phyloP scores from a whole-genome alignment of 2,113 vertebrate genomes.

The Trichomycterus rosablanca region DNA sequence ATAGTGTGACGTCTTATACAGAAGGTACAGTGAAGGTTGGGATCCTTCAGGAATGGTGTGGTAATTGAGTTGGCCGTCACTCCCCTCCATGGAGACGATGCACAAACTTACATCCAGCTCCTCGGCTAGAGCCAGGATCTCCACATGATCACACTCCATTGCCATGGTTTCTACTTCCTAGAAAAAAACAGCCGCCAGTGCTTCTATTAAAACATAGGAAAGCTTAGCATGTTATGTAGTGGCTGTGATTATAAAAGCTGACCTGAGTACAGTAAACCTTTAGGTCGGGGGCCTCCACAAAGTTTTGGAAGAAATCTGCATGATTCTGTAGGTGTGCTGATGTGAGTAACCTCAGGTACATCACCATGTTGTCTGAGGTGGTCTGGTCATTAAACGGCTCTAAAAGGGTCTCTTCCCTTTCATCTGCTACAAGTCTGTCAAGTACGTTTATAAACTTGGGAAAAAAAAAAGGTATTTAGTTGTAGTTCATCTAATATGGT shows the following conservation, averaged over 20 bases:
- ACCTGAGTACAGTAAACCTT: conserved; percentile 76
- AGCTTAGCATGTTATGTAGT: not conserved
- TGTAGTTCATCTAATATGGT: no score
- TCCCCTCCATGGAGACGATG: conserved; percentile 67
- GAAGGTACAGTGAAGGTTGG: conserved; percentile 60
- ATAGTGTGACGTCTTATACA: conserved; percentile 71
- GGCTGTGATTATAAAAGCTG: not conserved
- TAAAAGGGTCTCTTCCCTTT: conserved; percentile 59
- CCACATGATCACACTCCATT: conserved; percentile 71
- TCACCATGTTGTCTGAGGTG: conserved; percentile 69
- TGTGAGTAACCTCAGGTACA: conserved; percentile 75
- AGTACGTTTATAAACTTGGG: conserved; percentile 69
- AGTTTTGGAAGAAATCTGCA: conserved; percentile 72
- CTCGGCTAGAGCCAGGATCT: conserved; percentile 73
- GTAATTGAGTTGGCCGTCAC: conserved; percentile 57
- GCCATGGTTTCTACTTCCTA: conserved; percentile 76
- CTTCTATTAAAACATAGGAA: not conserved
- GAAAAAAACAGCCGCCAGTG: not conserved
- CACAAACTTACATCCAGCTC: conserved; percentile 67
- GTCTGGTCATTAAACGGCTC: conserved; percentile 69
- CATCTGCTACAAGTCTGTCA: conserved; percentile 64
- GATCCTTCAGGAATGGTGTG: conserved; percentile 73
- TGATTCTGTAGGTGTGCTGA: conserved; percentile 76
- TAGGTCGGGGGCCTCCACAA: conserved; percentile 73
- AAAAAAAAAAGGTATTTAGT: not conserved